Evolutionary conservation across 2,797 vertebrate genomes (phyloP).

Genomic region (Intellagama lesueurii): DNA sequence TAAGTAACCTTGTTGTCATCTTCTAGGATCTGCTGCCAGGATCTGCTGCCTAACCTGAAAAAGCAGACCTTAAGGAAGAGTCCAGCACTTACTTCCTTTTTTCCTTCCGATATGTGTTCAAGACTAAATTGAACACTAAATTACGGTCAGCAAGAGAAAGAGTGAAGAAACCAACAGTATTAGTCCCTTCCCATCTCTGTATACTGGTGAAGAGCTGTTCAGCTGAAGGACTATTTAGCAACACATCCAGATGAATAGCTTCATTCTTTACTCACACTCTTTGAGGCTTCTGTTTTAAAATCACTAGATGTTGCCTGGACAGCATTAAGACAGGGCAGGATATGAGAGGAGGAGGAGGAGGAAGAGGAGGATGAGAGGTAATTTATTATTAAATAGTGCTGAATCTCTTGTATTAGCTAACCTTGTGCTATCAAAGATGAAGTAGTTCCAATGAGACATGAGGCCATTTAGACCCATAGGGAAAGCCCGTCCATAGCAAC

Average conservation of each 20-base stretch:
- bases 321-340: background rate
- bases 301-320: background rate
- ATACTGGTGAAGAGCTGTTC: background rate
- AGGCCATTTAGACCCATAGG: background rate
- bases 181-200: background rate
- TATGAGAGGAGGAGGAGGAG: background rate
- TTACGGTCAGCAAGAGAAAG: background rate
- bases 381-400: background rate
- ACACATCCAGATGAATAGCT: background rate
- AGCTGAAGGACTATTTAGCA: background rate
- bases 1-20: no score
- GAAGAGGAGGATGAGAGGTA: fast-evolving
- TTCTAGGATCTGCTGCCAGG: no score
- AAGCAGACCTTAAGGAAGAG: no score
- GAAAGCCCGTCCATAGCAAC: background rate
- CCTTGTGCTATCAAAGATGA: background rate
- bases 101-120: no score
- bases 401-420: background rate
- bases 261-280: background rate
- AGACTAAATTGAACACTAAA: no score
- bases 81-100: no score
- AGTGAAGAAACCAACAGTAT: background rate
- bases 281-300: background rate
- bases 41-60: no score
- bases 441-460: background rate